These are phyloP conservation scores for Protodeltote pygarga DNA, from an alignment of 2,888 invertebrate genomes.

Conservation along the genomic window DNA sequence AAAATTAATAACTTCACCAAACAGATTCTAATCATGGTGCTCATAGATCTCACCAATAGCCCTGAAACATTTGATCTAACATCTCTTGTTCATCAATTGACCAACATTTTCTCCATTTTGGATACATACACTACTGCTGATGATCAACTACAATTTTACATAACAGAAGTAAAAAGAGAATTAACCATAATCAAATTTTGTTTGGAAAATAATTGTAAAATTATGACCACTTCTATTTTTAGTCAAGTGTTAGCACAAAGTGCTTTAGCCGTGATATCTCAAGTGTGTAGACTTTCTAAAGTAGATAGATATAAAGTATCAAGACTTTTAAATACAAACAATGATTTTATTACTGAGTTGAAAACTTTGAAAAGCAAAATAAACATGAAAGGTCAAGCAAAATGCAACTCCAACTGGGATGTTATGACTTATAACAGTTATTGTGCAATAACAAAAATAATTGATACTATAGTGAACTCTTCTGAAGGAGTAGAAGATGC, in stretches of 20 bases:
- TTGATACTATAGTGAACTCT: constrained; percentile 79
- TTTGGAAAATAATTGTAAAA: constrained; percentile 81
- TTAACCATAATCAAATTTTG: constrained; percentile 82
- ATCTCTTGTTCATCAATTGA: constrained; percentile 77
- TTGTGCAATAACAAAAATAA: constrained; percentile 81
- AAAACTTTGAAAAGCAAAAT: constrained; percentile 62
- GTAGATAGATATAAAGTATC: constrained; percentile 84
- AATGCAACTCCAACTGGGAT: constrained; percentile 72
- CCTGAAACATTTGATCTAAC: constrained; percentile 80
- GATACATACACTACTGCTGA: constrained; percentile 78
- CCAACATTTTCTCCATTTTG: constrained; percentile 81
- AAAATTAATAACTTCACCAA: constrained; percentile 83
- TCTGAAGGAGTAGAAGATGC: constrained; percentile 67
- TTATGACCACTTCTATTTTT: constrained; percentile 82
- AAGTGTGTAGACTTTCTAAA: constrained; percentile 80
- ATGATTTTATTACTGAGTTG: constrained; percentile 76
- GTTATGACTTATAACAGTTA: constrained; percentile 83
- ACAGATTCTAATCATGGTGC: constrained; percentile 82
- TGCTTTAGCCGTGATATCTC: constrained; percentile 83
- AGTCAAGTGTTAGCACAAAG: constrained; percentile 79
- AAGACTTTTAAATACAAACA: constrained; percentile 77
- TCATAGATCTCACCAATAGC: constrained; percentile 81
- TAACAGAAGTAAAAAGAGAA: constrained; percentile 83
- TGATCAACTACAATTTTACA: constrained; percentile 79
- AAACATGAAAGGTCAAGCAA: constrained; percentile 53